Evolutionary conservation across 2,797 vertebrate species (phyloP).

Genomic region (Intellagama lesueurii): DNA sequence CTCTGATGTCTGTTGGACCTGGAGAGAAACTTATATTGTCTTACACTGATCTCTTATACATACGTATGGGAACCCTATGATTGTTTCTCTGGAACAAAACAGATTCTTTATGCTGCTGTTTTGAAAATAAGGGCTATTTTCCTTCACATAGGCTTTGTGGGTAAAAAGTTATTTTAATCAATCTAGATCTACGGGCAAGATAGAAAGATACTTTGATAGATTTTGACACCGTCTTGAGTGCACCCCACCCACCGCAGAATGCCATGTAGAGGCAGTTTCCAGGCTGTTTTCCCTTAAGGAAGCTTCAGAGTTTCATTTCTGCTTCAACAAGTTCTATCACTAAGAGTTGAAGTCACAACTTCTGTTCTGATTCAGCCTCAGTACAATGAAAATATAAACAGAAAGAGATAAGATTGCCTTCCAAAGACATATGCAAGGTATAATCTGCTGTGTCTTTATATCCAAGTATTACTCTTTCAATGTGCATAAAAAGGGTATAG

Average conservation of each 20-base stretch:
- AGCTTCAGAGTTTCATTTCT: neutral
- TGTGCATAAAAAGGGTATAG: neutral
- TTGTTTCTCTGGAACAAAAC: too few relatives aligned
- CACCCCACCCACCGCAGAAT: neutral
- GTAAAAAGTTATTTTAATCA: neutral
- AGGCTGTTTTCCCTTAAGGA: neutral
- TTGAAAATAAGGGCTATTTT: neutral
- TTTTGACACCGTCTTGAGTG: neutral
- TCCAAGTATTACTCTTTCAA: neutral
- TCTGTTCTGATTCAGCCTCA: neutral
- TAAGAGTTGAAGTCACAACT: neutral
- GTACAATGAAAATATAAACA: slow-evolving; percentile 8
- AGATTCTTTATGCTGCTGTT: neutral
- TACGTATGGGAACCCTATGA: neutral
- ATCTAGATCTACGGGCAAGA: neutral
- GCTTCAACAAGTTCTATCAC: neutral
- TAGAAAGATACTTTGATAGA: neutral
- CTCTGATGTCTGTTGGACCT: neutral
- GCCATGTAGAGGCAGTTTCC: neutral
- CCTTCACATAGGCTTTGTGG: neutral
- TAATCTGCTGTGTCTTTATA: neutral
- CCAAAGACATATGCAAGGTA: neutral
- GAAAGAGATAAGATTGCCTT: neutral
- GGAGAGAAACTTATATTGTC: neutral
- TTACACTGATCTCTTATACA: neutral